Base-by-base conservation (phyloP, 2,113 vertebrate species). In the Pterocles orientalis region DNA sequence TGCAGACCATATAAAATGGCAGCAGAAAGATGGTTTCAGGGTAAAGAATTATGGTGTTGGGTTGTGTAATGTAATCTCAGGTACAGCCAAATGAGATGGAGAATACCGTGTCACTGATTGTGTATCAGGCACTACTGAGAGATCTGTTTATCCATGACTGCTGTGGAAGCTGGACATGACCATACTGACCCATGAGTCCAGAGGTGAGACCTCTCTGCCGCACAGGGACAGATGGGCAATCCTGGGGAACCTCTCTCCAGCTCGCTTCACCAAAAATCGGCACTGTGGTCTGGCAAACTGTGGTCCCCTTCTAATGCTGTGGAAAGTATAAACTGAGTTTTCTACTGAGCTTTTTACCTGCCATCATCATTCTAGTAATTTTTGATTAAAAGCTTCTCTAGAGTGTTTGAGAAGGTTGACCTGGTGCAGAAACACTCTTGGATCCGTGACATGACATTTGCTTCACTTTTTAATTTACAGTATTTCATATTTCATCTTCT, bases 261-360 rank as follows among this genome's bases (percentile, higher is more conserved):
- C 17, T 17, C 2, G 0, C 19, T 68, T 51, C 5, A 9, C 43
- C 57, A 6, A 50, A 47, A 71, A 24, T 6, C 19, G 29, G 1
- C 0, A 0, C 7, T 75, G 18, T 23, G 51, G 4, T n/a, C 70
- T 45, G 12, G 29, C 12, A 64, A 34, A 43, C 23, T 31, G 39
- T 56, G 39, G 60, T 34, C 28, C 16, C 45, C 12, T 43, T 61
- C 54, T 47, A 33, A 57, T 21, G 21, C 10, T 5, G 2, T 36
- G 11, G 18, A 41, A 79, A 36, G n/a, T 18, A 47, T 14, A 80
- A 77, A 34, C 33, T 28, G 34, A 50, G 4, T 56, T 77, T 82
- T 51, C 50, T 54, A 9, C 11, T 54, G 28, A 56, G 17, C 19
- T 50, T 71, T 64, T 50, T 28, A 50, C 51, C 31, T 65, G 21